phyloP scores from a whole-genome alignment of 2,888 invertebrate species.

The Campoletis raptor region DNA sequence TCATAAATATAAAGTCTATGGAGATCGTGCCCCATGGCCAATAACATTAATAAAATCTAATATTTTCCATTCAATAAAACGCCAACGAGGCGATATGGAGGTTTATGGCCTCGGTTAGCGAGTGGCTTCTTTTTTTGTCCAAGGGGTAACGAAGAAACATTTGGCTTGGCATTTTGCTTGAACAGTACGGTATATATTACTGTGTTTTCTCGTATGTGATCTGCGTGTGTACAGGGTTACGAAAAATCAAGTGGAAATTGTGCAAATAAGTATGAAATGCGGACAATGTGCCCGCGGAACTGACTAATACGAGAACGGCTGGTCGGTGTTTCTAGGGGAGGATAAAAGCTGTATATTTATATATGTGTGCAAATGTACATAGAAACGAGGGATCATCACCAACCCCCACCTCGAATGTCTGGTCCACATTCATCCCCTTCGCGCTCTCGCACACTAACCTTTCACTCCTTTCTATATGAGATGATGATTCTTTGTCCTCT shows the following conservation, averaged over 20 bases:
- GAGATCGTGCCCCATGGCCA: slow-evolving; percentile 75
- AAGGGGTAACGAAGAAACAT: slow-evolving; percentile 70
- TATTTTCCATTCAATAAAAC: slow-evolving; percentile 83
- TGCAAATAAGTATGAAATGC: slow-evolving; percentile 85
- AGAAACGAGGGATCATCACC: slow-evolving; percentile 54
- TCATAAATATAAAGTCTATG: slow-evolving; percentile 53
- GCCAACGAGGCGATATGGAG: slow-evolving; percentile 72
- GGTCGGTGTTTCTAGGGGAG: slow-evolving; percentile 59
- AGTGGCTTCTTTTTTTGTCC: slow-evolving; percentile 52
- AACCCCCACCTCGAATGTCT: slow-evolving; percentile 40
- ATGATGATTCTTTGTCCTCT: slow-evolving; percentile 49
- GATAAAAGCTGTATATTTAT: slow-evolving; percentile 25
- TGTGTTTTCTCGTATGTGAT: slow-evolving; percentile 33
- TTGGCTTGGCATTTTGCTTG: slow-evolving; percentile 68
- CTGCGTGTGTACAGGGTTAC: slow-evolving; percentile 48
- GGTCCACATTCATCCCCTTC: slow-evolving; percentile 39
- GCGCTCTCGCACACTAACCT: slow-evolving; percentile 29
- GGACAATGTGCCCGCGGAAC: slow-evolving; percentile 83
- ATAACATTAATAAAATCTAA: slow-evolving; percentile 82
- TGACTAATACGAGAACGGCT: slow-evolving; percentile 80
- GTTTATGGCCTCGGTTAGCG: slow-evolving; percentile 63
- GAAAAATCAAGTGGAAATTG: slow-evolving; percentile 82
- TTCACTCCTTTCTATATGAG: slow-evolving; percentile 37
- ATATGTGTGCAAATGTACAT: neutral
- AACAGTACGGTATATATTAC: slow-evolving; percentile 41